Conservation (phyloP, 2,797 vertebrate species). For the Staurois parvus region DNA sequence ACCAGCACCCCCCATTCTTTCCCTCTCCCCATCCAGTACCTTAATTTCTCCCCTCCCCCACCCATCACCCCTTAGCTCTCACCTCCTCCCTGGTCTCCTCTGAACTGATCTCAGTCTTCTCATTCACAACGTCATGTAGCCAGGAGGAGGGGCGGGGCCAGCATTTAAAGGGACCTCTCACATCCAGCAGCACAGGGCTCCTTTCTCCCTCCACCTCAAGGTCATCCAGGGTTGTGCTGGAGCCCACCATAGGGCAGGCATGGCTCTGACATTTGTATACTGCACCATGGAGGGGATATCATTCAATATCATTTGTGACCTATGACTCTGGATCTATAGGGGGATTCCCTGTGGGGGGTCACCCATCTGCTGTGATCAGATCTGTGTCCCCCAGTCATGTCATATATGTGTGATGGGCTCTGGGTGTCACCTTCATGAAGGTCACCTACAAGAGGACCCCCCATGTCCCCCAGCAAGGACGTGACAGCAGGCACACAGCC, state of each 20-base stretch:
- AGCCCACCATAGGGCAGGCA: not conserved
- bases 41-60: too few relatives aligned
- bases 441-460: not conserved
- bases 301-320: not conserved
- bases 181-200: not conserved
- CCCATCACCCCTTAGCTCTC: not conserved
- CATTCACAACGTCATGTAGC: constrained; percentile 24
- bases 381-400: too few relatives aligned
- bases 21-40: not conserved
- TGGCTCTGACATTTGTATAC: too few relatives aligned
- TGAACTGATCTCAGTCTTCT: not conserved
- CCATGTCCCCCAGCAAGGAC: not conserved
- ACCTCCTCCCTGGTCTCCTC: constrained; percentile 5
- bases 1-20: too few relatives aligned
- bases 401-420: not conserved
- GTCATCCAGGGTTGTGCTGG: not conserved
- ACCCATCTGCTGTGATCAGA: too few relatives aligned
- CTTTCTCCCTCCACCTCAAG: constrained; percentile 1
- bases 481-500: constrained; percentile 30
- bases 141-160: not conserved
- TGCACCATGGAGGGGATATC: not conserved
- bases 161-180: constrained; percentile 40
- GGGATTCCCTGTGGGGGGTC: too few relatives aligned
- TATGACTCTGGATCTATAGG: too few relatives aligned
- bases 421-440: not conserved